Evolutionary conservation across 2,797 vertebrate genomes (phyloP).

Genomic region (Calcarius lapponicus): DNA sequence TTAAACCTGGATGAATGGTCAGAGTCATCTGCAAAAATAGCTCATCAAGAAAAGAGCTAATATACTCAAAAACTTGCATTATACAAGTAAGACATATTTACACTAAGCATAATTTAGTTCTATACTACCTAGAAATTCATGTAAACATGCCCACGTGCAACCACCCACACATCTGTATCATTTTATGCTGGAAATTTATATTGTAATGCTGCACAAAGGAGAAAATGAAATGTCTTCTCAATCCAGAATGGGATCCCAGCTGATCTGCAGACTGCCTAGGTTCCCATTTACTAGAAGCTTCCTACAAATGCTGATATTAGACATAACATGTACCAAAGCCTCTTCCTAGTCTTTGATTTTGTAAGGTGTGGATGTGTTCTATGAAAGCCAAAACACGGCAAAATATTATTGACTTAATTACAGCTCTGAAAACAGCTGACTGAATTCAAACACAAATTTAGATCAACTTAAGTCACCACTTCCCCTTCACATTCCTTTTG

Average conservation of each 20-base stretch:
- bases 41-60: neutral
- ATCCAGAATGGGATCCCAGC: neutral
- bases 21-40: neutral
- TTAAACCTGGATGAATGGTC: neutral
- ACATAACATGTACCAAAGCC: neutral
- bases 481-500: neutral
- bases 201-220: neutral
- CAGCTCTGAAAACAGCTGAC: neutral
- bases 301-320: neutral
- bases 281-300: neutral
- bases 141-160: neutral
- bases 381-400: neutral
- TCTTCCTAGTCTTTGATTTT: neutral
- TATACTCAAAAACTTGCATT: neutral
- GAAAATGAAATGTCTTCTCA: neutral
- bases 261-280: neutral
- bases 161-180: neutral
- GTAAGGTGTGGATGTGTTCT: neutral
- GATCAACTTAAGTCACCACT: neutral
- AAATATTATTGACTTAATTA: neutral
- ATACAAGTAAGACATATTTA: neutral
- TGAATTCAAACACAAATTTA: neutral
- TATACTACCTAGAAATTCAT: neutral
- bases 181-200: neutral
- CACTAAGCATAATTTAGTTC: neutral